These are phyloP conservation scores for Cossypha heuglini DNA, from an alignment of 2,797 vertebrate species.

Conservation along the genomic window DNA sequence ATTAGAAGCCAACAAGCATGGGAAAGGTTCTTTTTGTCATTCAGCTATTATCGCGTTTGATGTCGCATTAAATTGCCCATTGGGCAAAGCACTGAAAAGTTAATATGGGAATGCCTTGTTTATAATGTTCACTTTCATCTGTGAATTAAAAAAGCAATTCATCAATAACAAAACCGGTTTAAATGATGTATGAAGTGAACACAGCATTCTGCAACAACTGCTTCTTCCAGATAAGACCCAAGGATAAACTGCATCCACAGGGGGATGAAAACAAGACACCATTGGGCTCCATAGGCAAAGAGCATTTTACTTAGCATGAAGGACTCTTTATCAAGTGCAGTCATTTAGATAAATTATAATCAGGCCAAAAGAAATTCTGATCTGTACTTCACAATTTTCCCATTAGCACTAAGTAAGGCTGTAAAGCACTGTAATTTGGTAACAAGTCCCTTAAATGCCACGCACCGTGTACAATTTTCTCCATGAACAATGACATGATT, in stretches of 20 bases:
- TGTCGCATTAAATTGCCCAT: conserved; percentile 59
- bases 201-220: conserved; percentile 52
- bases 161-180: conserved; percentile 64
- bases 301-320: conserved; percentile 36
- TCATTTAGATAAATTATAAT: conserved; percentile 60
- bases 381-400: conserved; percentile 47
- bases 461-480: conserved; percentile 30
- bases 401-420: conserved; percentile 41
- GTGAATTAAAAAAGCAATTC: conserved; percentile 63
- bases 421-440: conserved; percentile 49
- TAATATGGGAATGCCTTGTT: conserved; percentile 49
- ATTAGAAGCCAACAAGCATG: conserved; percentile 38
- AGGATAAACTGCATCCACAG: conserved; percentile 49
- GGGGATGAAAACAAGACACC: conserved; percentile 46
- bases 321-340: conserved; percentile 50
- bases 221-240: conserved; percentile 64
- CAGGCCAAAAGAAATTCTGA: conserved; percentile 41
- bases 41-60: conserved; percentile 31
- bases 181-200: conserved; percentile 59
- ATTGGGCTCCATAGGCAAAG: conserved; percentile 20
- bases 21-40: conserved; percentile 54
- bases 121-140: conserved; percentile 66
- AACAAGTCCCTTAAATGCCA: conserved; percentile 56
- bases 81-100: conserved; percentile 51
- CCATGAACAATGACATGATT: conserved; percentile 56